phyloP scores from a whole-genome alignment of 2,797 vertebrate species.

The Pseudocheirus occidentalis region DNA sequence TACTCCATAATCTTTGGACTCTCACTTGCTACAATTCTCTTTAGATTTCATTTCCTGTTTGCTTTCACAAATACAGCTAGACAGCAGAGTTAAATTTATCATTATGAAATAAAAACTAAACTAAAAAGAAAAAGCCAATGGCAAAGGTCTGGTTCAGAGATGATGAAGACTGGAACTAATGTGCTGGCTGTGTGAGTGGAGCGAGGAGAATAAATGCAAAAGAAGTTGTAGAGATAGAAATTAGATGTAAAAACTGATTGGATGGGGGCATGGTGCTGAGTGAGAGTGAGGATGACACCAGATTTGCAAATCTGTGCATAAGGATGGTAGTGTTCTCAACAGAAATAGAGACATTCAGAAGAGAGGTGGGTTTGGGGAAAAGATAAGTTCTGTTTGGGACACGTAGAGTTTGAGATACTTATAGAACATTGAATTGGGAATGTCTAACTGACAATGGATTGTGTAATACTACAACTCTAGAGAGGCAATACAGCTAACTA shows the following conservation, averaged over 20 bases:
- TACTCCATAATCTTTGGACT: slow-evolving; percentile 46
- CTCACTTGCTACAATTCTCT: slow-evolving; percentile 78
- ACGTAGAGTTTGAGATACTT: not conserved
- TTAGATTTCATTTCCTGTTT: slow-evolving; percentile 73
- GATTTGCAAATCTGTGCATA: not conserved
- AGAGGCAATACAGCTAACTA: not conserved
- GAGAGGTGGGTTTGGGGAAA: not conserved
- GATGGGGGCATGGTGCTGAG: not conserved
- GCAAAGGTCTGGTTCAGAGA: not conserved
- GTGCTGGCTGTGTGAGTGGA: not conserved
- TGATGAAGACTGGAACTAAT: not conserved
- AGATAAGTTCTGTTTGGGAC: not conserved
- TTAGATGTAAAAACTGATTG: not conserved
- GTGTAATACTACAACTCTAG: not conserved
- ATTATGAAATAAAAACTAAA: slow-evolving; percentile 84
- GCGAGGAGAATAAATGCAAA: not conserved
- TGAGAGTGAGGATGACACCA: not conserved
- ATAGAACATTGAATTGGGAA: not conserved
- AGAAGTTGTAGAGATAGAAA: not conserved
- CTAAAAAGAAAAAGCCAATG: not conserved
- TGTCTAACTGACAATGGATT: not conserved
- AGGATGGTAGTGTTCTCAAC: not conserved
- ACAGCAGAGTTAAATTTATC: slow-evolving; percentile 80
- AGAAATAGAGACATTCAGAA: not conserved
- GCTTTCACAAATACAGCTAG: slow-evolving; percentile 66